phyloP scores from a whole-genome alignment of 37 sponge, comb jelly and placozoan genomes.

The Agelas oroides region DNA sequence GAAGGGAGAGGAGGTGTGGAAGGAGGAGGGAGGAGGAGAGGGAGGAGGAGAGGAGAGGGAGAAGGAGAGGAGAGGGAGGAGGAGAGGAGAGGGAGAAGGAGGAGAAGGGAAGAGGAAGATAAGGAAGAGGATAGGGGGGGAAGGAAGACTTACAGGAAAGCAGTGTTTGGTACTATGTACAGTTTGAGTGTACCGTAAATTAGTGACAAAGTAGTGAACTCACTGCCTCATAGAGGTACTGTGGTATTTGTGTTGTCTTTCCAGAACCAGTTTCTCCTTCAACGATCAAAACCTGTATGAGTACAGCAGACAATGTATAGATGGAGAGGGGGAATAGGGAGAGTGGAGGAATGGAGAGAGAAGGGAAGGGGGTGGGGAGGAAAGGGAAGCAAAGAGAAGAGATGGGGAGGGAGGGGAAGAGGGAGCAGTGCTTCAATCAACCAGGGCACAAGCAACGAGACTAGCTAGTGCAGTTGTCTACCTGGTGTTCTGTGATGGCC shows the following conservation, averaged over 20 bases:
- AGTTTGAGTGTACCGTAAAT: too few relatives aligned
- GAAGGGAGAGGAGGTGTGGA: not conserved
- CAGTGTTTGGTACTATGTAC: not conserved
- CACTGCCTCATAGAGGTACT: slow-evolving; percentile 91
- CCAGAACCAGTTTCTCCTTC: slow-evolving; percentile 99
- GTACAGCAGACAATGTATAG: too few relatives aligned
- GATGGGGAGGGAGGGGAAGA: not conserved
- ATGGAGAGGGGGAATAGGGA: not conserved
- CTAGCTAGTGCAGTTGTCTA: slow-evolving; percentile 6
- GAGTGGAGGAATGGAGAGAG: too few relatives aligned
- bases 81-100: slow-evolving; percentile 1
- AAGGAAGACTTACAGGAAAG: not conserved
- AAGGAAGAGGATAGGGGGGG: not conserved
- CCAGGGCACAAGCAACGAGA: too few relatives aligned
- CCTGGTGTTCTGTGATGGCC: slow-evolving; percentile 93
- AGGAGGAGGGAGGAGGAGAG: slow-evolving; percentile 7
- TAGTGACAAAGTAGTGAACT: slow-evolving; percentile 1
- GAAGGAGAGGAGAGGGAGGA: slow-evolving; percentile 8
- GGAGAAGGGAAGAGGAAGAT: not conserved
- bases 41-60: slow-evolving; percentile 4
- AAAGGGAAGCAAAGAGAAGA: not conserved
- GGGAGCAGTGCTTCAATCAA: too few relatives aligned
- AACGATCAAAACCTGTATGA: slow-evolving; percentile 81
- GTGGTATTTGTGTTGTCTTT: slow-evolving; percentile 99
- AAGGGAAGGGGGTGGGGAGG: not conserved